Evolutionary conservation across 2,113 vertebrate genomes (phyloP).

Genomic region (Rhineura floridana): DNA sequence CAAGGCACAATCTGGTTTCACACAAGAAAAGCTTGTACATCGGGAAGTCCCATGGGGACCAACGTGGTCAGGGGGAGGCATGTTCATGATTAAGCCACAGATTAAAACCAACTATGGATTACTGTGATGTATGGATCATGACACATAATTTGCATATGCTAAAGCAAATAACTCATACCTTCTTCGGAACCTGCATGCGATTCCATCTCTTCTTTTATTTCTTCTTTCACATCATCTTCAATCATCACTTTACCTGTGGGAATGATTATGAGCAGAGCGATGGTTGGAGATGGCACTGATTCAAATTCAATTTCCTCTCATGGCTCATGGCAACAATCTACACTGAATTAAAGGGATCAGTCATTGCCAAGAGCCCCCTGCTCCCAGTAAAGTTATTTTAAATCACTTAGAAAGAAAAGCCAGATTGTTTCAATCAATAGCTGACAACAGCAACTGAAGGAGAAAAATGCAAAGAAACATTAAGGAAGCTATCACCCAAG

Average conservation of each 20-base stretch:
- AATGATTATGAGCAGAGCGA: constrained; percentile 11
- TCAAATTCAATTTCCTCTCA: accelerated
- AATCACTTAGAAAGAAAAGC: not conserved
- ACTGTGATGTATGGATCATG: not conserved
- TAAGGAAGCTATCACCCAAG: not conserved
- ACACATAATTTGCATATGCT: not conserved
- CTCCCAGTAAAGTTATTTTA: not conserved
- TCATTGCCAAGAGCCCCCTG: too few relatives aligned
- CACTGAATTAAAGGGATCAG: not conserved
- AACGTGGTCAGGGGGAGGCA: too few relatives aligned
- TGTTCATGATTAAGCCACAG: too few relatives aligned
- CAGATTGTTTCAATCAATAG: too few relatives aligned
- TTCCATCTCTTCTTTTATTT: constrained; percentile 91
- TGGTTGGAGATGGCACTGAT: not conserved
- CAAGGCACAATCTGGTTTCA: too few relatives aligned
- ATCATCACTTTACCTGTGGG: constrained; percentile 87
- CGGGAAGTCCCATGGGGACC: too few relatives aligned
- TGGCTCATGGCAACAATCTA: not conserved
- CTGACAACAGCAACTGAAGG: not conserved
- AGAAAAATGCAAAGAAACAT: not conserved
- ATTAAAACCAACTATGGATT: too few relatives aligned
- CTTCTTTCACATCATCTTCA: constrained; percentile 90
- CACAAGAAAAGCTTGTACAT: too few relatives aligned
- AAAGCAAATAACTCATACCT: constrained; percentile 75
- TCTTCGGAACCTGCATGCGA: constrained; percentile 87